A percentile compares a stretch with the other conserved stretches of the same genome.
Evolutionary conservation across 1,140 invertebrate genomes (phyloP).

Genomic region (Battus philenor): DNA sequence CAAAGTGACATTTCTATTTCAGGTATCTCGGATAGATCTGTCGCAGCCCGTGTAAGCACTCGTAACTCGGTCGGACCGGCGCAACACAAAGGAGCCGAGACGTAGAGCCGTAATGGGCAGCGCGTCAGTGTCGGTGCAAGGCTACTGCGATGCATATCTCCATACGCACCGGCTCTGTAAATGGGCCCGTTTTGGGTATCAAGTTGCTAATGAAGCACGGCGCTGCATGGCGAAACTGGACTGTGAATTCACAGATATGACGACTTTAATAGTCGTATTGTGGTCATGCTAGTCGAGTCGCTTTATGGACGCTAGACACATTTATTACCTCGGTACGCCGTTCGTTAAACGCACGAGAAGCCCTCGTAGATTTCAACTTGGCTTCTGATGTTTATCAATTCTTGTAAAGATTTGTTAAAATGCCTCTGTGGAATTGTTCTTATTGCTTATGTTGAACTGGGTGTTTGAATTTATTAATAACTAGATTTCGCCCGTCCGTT

Average conservation of each 20-base stretch:
- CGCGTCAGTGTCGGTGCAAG: slow-evolving; percentile 52
- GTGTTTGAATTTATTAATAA: slow-evolving; percentile 4
- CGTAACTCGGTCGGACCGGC: slow-evolving; percentile 55
- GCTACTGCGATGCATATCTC: slow-evolving; percentile 66
- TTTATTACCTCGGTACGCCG: slow-evolving; percentile 17
- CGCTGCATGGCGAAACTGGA: slow-evolving; percentile 49
- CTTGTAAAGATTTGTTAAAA: slow-evolving; percentile 3
- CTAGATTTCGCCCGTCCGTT: too few relatives aligned
- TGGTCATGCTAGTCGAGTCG: slow-evolving; percentile 35
- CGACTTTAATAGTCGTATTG: slow-evolving; percentile 46
- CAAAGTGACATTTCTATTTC: slow-evolving; percentile 71
- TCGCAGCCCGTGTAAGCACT: slow-evolving; percentile 56
- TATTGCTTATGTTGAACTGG: not conserved
- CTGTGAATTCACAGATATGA: slow-evolving; percentile 57
- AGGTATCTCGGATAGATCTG: slow-evolving; percentile 62
- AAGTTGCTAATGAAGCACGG: slow-evolving; percentile 66
- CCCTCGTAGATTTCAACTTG: slow-evolving; percentile 5
- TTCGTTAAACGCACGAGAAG: slow-evolving; percentile 3
- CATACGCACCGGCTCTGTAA: slow-evolving; percentile 52
- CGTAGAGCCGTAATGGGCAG: slow-evolving; percentile 58
- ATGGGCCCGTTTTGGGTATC: slow-evolving; percentile 67
- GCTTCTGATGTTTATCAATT: slow-evolving; percentile 6
- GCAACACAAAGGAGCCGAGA: slow-evolving; percentile 65
- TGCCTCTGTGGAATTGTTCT: slow-evolving; percentile 3
- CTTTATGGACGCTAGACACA: slow-evolving; percentile 37